Evolutionary conservation across 2,797 vertebrate species (phyloP).

Genomic region (Fringilla coelebs): DNA sequence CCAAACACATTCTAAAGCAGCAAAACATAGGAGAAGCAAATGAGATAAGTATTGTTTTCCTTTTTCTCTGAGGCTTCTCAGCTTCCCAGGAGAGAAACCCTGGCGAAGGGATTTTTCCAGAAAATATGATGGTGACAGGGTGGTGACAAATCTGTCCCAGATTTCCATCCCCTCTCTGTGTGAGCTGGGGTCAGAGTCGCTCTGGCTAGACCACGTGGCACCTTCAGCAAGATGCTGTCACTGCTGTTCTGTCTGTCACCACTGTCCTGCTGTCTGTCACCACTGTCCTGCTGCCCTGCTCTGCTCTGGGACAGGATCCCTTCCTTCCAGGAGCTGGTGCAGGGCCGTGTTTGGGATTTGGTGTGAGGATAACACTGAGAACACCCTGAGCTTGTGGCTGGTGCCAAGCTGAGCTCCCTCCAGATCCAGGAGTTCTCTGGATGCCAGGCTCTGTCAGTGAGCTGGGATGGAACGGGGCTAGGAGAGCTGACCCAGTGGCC

Average conservation of each 20-base stretch:
- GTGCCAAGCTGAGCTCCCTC: background rate
- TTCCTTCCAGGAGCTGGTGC: background rate
- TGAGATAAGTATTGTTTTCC: too few relatives aligned
- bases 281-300: background rate
- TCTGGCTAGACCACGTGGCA: background rate
- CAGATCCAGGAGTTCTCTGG: background rate
- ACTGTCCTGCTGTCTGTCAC: too few relatives aligned
- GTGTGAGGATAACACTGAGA: accelerated
- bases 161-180: background rate
- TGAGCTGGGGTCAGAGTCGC: accelerated
- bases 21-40: too few relatives aligned
- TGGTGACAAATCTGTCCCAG: background rate
- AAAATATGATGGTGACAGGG: background rate
- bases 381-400: background rate
- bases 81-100: too few relatives aligned
- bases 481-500: background rate
- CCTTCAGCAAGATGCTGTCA: background rate
- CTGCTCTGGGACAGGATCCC: background rate
- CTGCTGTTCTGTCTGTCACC: background rate
- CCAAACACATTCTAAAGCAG: too few relatives aligned
- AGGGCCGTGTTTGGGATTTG: background rate
- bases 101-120: too few relatives aligned
- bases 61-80: too few relatives aligned
- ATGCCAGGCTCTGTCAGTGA: background rate
- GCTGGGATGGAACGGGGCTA: background rate